A percentile compares a stretch with the other conserved stretches of the same genome.
Conservation (phyloP, 2,113 vertebrate species). For the Plectropomus leopardus region DNA sequence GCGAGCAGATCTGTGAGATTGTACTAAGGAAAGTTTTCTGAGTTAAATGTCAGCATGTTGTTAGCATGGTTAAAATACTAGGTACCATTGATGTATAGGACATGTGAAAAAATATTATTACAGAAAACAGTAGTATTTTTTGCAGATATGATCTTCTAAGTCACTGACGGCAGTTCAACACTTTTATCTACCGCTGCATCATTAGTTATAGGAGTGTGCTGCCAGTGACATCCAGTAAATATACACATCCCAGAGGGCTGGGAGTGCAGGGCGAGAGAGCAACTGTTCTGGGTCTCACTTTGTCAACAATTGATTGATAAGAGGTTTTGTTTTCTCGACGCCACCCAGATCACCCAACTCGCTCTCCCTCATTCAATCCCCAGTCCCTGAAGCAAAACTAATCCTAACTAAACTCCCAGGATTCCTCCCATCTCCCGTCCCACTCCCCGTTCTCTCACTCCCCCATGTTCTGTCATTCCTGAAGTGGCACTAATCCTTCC, state of each 20-base stretch:
- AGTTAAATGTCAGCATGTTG: not conserved
- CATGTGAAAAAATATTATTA: not conserved
- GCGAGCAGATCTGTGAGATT: not conserved
- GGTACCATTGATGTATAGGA: not conserved
- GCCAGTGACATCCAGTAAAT: slow-evolving; percentile 46
- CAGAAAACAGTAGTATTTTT: not conserved
- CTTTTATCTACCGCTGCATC: slow-evolving; percentile 24
- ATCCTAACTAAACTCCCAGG: slow-evolving; percentile 83
- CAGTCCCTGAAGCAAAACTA: slow-evolving; percentile 82
- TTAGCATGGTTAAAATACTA: not conserved
- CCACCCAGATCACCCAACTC: slow-evolving; percentile 74
- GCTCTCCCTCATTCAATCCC: slow-evolving; percentile 74
- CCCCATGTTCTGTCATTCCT: slow-evolving; percentile 74
- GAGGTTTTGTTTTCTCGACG: slow-evolving; percentile 78
- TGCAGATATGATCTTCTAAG: not conserved
- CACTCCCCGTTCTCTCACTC: slow-evolving; percentile 64
- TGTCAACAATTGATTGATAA: slow-evolving; percentile 82
- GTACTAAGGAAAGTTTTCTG: not conserved
- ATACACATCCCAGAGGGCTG: slow-evolving; percentile 51
- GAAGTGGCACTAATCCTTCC: slow-evolving; percentile 85
- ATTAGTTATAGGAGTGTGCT: slow-evolving; percentile 36
- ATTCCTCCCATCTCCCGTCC: slow-evolving; percentile 71
- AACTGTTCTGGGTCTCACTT: slow-evolving; percentile 64
- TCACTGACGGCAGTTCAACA: slow-evolving; percentile 1
- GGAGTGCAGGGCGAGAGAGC: slow-evolving; percentile 20